Percentiles rank a stretch among this genome's conserved stretches.
Conservation (phyloP, 2,797 vertebrate genomes). For the Silurus lanzhouensis region DNA sequence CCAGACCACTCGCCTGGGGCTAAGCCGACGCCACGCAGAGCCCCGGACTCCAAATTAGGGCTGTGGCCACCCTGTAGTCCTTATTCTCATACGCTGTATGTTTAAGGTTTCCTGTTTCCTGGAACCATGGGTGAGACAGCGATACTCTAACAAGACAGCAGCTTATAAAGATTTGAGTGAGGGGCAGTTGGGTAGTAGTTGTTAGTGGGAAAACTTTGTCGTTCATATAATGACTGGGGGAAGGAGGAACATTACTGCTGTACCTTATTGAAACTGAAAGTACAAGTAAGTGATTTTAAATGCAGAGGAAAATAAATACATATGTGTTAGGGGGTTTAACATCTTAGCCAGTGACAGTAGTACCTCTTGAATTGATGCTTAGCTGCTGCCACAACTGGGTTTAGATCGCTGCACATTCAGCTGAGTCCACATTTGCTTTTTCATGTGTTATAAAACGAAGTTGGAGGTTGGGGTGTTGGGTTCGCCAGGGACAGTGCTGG, state of each 20-base stretch:
- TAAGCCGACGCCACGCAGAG: conserved; percentile 47
- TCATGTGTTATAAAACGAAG: conserved; percentile 37
- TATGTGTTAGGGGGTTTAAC: conserved; percentile 11
- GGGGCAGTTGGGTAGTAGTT: background rate
- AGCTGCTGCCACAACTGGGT: conserved; percentile 26
- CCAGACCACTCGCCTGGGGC: conserved; percentile 42
- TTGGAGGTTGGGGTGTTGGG: background rate
- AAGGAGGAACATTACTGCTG: conserved; percentile 18
- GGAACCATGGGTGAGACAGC: conserved; percentile 24
- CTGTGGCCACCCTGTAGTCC: conserved; percentile 59
- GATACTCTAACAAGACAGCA: conserved; percentile 7
- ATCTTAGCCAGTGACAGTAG: conserved; percentile 39
- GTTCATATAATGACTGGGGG: conserved; percentile 29
- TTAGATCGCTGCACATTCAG: conserved; percentile 37
- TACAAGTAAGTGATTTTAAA: conserved; percentile 19
- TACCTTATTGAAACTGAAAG: conserved; percentile 5
- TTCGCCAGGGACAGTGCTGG: conserved; percentile 56
- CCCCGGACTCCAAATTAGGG: conserved; percentile 63
- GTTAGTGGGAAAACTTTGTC: conserved; percentile 14
- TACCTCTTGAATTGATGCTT: conserved; percentile 37
- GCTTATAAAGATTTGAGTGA: conserved; percentile 14
- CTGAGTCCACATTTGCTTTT: conserved; percentile 42
- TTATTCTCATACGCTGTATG: conserved; percentile 57
- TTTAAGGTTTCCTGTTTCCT: conserved; percentile 51
- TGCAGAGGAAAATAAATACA: conserved; percentile 44